phyloP scores from a whole-genome alignment of 2,888 invertebrate genomes.

The Brachylomia viminalis region DNA sequence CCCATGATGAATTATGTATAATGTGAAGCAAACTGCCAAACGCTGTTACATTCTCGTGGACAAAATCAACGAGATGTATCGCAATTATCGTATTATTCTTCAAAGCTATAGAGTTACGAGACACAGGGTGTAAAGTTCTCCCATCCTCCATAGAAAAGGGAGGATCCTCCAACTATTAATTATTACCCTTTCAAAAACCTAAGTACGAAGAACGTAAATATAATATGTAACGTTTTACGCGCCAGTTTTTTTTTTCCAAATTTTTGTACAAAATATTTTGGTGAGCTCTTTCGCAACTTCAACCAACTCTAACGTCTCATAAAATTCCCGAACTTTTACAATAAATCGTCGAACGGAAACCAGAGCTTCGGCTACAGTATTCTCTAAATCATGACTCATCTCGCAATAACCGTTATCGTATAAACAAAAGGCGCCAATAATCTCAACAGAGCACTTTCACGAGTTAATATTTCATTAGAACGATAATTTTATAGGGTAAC shows the following conservation, averaged over 20 bases:
- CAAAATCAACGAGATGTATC: background rate
- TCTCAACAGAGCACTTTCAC: slow-evolving; percentile 28
- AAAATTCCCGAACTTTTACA: slow-evolving; percentile 27
- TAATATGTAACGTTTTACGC: background rate
- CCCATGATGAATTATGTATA: background rate
- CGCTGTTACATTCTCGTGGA: background rate
- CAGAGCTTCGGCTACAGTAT: slow-evolving; percentile 28
- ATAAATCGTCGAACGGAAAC: slow-evolving; percentile 44
- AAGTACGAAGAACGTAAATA: background rate
- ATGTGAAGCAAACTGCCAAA: background rate
- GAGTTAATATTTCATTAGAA: slow-evolving; percentile 40
- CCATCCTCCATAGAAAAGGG: too few relatives aligned
- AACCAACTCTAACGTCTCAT: slow-evolving; percentile 9
- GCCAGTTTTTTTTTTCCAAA: background rate
- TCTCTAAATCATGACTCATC: slow-evolving; percentile 31
- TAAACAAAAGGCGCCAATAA: slow-evolving; percentile 33
- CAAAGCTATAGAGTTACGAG: too few relatives aligned
- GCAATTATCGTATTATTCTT: too few relatives aligned
- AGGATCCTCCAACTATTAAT: too few relatives aligned
- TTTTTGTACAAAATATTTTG: background rate
- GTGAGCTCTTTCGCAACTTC: background rate
- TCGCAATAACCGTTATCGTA: slow-evolving; percentile 29
- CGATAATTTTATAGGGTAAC: slow-evolving; percentile 46
- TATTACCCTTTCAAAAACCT: background rate
- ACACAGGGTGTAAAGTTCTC: too few relatives aligned